Base-by-base conservation (phyloP, 2,888 invertebrate species). In the Prosopocoilus inquinatus region DNA sequence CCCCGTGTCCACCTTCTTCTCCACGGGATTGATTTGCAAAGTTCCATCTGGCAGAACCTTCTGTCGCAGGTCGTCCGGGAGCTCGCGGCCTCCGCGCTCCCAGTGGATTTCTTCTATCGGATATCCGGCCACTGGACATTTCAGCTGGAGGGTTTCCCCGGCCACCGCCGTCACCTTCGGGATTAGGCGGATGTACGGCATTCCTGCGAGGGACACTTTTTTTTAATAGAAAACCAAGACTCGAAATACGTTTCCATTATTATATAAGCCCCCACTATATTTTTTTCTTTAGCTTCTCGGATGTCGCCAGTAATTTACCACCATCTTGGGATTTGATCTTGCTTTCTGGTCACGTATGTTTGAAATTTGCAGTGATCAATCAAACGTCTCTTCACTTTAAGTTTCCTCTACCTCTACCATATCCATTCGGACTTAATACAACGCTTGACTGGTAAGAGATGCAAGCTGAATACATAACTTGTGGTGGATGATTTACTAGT, bases 61-160 rank as follows among this genome's bases (percentile, higher is more conserved):
- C 71, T 91, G 91, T 5, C 91, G 81, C 67, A 90, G 83, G 73
- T 89, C 90, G 68, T 88, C 87, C n/a, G 90, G 91, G 55, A 91
- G 77, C 70, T 87, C 86, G 38, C 85, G 80, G 13, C 87, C 87
- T 48, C 84, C 85, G 67, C 88, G 83, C 72, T 88, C 89, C 91
- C 91, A 91, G 59, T 86, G 86, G 68, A 91, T 87, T 69, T 88
- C 85, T 68, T 89, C 87, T 61, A 91, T 88, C 16, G 91, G 91
- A 76, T 88, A 90, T 15, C 91, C 91, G 13, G 90, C 89, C 28
- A 90, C 91, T 13, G 90, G 90, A 76, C 91, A 91, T 74, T 88
- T 87, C 55, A 91, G 79, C 50, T 84, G 82, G 64, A 91, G 79
- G 55, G 84, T 84, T 74, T 90, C 88, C 45, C 89, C 89, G 7